Conservation (phyloP, 2,797 vertebrate species). For the Pipistrellus nathusii region DNA sequence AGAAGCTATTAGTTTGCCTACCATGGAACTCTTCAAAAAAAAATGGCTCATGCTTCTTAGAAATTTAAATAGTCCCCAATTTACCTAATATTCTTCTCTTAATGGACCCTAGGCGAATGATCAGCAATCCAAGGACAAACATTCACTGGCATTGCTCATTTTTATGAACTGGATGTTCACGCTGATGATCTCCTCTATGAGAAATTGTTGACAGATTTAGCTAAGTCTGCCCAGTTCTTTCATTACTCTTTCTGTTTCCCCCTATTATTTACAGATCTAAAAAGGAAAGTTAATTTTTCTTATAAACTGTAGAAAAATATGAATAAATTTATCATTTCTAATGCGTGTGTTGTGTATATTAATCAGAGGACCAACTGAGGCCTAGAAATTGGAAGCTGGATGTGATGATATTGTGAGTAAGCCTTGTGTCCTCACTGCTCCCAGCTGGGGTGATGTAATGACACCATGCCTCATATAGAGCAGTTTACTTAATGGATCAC, state of each 20-base stretch:
- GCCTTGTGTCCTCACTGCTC: not conserved
- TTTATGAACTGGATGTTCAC: not conserved
- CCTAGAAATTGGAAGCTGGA: not conserved
- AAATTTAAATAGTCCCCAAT: constrained; percentile 70
- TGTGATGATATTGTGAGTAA: not conserved
- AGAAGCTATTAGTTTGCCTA: not conserved
- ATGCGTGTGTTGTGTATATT: not conserved
- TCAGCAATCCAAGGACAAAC: constrained; percentile 54
- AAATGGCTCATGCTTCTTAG: constrained; percentile 73
- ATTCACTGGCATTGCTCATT: constrained; percentile 36
- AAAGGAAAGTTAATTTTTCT: constrained; percentile 33
- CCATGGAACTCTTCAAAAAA: constrained; percentile 54
- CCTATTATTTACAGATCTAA: constrained; percentile 42
- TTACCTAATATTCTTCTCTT: constrained; percentile 65
- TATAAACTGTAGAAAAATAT: constrained; percentile 16
- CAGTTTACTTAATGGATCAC: not conserved
- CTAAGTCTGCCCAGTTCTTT: constrained; percentile 12
- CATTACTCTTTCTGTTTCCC: not conserved
- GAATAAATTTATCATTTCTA: not conserved
- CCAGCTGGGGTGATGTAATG: not conserved
- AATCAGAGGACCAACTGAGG: constrained; percentile 35
- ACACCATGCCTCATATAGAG: not conserved
- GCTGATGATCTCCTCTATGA: not conserved
- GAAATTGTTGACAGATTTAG: constrained; percentile 6
- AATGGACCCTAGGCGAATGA: constrained; percentile 1